Conservation (phyloP, 2,113 vertebrate genomes). For the Solenodon paradoxus region DNA sequence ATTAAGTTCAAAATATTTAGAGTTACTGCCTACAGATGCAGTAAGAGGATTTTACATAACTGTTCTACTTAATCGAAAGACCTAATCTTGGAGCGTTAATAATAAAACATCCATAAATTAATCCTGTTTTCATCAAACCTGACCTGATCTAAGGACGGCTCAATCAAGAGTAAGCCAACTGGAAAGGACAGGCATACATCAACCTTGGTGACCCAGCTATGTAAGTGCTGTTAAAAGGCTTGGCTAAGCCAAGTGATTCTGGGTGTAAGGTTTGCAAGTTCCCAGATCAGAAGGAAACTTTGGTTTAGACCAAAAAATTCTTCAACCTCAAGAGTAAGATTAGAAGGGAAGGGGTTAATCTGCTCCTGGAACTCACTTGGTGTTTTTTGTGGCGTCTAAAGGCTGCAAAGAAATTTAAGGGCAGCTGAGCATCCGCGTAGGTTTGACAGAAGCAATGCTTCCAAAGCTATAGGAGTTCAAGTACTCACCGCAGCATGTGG, state of each 20-base stretch:
- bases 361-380: background rate
- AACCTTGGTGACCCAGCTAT: background rate
- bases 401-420: background rate
- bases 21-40: background rate
- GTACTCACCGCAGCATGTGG: rapidly evolving
- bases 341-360: background rate
- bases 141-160: constrained; percentile 22
- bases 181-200: constrained; percentile 21
- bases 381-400: background rate
- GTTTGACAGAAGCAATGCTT: background rate
- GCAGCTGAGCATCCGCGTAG: background rate
- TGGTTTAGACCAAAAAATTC: background rate
- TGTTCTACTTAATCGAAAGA: background rate
- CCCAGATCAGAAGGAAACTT: background rate
- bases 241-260: background rate
- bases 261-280: background rate
- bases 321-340: background rate
- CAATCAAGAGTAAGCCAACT: constrained; percentile 37
- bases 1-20: background rate
- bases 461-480: background rate
- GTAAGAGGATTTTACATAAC: background rate
- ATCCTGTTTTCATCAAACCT: constrained; percentile 66
- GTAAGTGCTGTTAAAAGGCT: too few species aligned
- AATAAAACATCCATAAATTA: constrained; percentile 43
- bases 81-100: constrained; percentile 25